Evolutionary conservation across 2,888 invertebrate species (phyloP).

Genomic region (Chymomyza procnemis): DNA sequence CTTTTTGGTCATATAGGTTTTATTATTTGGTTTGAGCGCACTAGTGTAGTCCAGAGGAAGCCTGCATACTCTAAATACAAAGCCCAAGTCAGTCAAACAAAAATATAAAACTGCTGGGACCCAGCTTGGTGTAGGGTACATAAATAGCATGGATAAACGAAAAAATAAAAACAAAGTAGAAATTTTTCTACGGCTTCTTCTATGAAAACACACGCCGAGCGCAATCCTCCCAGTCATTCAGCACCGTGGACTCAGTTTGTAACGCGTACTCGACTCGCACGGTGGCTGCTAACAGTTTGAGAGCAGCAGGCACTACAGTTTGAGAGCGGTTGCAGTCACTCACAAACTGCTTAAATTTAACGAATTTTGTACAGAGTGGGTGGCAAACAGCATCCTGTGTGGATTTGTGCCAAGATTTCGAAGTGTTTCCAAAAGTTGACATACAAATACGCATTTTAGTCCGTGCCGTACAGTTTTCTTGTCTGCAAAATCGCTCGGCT

Average conservation of each 20-base stretch:
- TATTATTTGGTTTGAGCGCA: neutral
- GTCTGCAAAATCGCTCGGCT: constrained; percentile 28
- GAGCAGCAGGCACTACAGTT: constrained; percentile 22
- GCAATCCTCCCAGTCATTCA: constrained; percentile 50
- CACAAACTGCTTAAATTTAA: constrained; percentile 16
- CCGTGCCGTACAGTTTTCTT: constrained; percentile 50
- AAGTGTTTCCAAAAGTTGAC: neutral
- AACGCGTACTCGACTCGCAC: constrained; percentile 55
- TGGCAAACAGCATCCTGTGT: constrained; percentile 14
- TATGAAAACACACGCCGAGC: constrained; percentile 64
- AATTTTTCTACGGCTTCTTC: constrained; percentile 71
- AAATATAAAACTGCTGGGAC: neutral
- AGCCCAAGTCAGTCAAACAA: neutral
- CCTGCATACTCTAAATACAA: neutral
- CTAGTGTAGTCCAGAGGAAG: neutral
- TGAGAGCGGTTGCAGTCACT: constrained; percentile 9
- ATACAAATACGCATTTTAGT: neutral
- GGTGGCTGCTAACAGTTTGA: constrained; percentile 43
- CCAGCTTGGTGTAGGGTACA: constrained; percentile 1
- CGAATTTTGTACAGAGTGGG: constrained; percentile 19
- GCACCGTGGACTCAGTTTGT: constrained; percentile 70
- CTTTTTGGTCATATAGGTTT: neutral
- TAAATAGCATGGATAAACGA: constrained; percentile 11
- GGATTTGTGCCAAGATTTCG: constrained; percentile 1
- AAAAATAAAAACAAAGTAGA: constrained; percentile 18